Conservation (phyloP, 2,113 vertebrate genomes). For the Pangasianodon hypophthalmus region DNA sequence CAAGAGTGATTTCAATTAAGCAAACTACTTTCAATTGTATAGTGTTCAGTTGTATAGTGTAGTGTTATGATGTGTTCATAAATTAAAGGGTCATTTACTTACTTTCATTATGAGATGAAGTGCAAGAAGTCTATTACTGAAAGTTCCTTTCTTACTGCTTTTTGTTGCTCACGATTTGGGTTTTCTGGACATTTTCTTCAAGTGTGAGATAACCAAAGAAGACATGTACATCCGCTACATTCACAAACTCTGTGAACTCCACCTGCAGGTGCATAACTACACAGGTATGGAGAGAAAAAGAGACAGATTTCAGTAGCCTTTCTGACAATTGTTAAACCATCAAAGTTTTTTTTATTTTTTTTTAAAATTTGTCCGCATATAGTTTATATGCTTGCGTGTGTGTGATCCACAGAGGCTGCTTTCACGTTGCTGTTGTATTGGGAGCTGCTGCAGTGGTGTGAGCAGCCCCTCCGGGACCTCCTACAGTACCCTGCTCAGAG, state of each 20-base stretch:
- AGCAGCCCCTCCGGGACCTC: constrained; percentile 92
- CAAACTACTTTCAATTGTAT: neutral
- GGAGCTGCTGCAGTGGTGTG: constrained; percentile 97
- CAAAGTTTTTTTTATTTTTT: neutral
- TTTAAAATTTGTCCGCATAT: neutral
- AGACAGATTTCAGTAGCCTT: neutral
- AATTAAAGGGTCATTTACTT: neutral
- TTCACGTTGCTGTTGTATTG: constrained; percentile 96
- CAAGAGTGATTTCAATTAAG: neutral
- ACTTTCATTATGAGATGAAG: neutral
- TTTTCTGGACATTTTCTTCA: constrained; percentile 88
- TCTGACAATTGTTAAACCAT: neutral
- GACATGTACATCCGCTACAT: constrained; percentile 99
- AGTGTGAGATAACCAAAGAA: constrained; percentile 98
- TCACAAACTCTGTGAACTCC: constrained; percentile 97
- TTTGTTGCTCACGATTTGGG: neutral
- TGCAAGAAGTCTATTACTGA: neutral
- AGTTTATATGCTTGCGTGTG: neutral
- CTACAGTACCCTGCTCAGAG: constrained; percentile 94
- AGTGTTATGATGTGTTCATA: neutral
- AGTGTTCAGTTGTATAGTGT: neutral
- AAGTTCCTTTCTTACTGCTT: neutral
- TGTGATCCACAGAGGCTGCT: constrained; percentile 83
- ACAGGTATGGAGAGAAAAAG: constrained; percentile 74
- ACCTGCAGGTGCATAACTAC: constrained; percentile 97